A percentile compares a stretch with the other conserved stretches of the same genome.
These are phyloP conservation scores for Cryptophagus acutangulus DNA, from an alignment of 2,888 invertebrate species.

Conservation along the genomic window DNA sequence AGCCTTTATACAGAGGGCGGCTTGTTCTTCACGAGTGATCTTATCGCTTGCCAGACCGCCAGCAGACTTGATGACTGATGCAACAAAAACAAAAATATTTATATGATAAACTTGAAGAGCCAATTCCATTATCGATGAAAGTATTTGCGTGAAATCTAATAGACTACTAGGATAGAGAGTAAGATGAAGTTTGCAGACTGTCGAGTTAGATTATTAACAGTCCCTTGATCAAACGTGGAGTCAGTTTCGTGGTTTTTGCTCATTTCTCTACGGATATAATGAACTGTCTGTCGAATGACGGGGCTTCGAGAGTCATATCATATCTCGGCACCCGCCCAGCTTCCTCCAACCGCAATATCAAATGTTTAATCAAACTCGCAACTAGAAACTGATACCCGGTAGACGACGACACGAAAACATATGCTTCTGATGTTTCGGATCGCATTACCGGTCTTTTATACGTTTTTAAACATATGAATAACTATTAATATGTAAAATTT, in stretches of 20 bases:
- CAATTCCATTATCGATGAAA: too few relatives aligned
- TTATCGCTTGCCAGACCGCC: conserved; percentile 23
- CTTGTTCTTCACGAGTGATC: conserved; percentile 15
- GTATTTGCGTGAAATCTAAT: too few relatives aligned
- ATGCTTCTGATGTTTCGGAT: conserved; percentile 5
- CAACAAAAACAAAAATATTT: too few relatives aligned
- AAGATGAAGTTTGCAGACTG: too few relatives aligned
- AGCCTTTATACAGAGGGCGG: conserved; percentile 3
- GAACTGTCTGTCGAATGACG: conserved; percentile 22
- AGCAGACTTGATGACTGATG: conserved; percentile 23
- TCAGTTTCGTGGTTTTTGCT: conserved; percentile 29
- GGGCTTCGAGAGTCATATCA: conserved; percentile 17
- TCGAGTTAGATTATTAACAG: conserved; percentile 26
- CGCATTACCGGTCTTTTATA: too few relatives aligned
- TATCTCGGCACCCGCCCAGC: background rate
- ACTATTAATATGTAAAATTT: too few relatives aligned
- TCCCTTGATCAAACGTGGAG: conserved; percentile 28
- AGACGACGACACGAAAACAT: conserved; percentile 7
- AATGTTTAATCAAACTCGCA: conserved; percentile 6
- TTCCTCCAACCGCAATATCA: conserved; percentile 6
- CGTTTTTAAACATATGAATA: too few relatives aligned
- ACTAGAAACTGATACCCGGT: conserved; percentile 9
- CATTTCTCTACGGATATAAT: conserved; percentile 20
- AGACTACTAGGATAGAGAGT: too few relatives aligned
- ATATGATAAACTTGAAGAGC: too few relatives aligned